A percentile compares a stretch with the other conserved stretches of the same genome.
These are phyloP conservation scores for Eolophus roseicapilla DNA, from an alignment of 2,113 vertebrate genomes.

Conservation along the genomic window DNA sequence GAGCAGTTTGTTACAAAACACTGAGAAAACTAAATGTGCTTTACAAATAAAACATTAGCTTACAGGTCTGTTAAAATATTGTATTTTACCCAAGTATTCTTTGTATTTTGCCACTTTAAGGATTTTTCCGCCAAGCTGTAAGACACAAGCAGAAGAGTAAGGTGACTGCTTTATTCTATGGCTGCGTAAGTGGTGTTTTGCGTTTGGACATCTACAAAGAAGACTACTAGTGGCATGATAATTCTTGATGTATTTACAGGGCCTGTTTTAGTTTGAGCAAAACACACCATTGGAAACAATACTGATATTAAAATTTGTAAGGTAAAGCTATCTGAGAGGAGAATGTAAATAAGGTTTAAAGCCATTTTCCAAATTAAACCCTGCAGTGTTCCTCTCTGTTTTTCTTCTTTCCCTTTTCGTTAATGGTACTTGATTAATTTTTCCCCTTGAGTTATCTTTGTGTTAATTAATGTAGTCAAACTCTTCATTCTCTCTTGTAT, in stretches of 20 bases:
- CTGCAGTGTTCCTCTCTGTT: neutral
- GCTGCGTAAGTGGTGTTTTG: neutral
- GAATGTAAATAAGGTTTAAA: neutral
- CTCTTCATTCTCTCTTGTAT: neutral
- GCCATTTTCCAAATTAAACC: neutral
- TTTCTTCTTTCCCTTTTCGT: neutral
- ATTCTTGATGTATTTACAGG: neutral
- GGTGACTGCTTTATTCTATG: neutral
- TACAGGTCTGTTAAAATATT: neutral
- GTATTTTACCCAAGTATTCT: neutral
- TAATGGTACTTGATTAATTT: constrained; percentile 7
- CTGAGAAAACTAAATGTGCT: neutral
- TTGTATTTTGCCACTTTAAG: neutral
- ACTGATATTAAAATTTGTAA: neutral
- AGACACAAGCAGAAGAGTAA: neutral
- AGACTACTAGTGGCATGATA: neutral
- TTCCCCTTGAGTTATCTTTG: neutral
- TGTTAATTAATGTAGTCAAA: constrained; percentile 9
- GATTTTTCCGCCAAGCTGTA: neutral
- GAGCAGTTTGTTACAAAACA: neutral
- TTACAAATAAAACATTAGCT: neutral
- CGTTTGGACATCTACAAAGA: neutral
- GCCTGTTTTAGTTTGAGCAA: neutral
- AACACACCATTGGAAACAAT: neutral
- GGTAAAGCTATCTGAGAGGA: neutral